These are phyloP conservation scores for Phasia obesa DNA, from an alignment of 2,888 invertebrate species.

Conservation along the genomic window DNA sequence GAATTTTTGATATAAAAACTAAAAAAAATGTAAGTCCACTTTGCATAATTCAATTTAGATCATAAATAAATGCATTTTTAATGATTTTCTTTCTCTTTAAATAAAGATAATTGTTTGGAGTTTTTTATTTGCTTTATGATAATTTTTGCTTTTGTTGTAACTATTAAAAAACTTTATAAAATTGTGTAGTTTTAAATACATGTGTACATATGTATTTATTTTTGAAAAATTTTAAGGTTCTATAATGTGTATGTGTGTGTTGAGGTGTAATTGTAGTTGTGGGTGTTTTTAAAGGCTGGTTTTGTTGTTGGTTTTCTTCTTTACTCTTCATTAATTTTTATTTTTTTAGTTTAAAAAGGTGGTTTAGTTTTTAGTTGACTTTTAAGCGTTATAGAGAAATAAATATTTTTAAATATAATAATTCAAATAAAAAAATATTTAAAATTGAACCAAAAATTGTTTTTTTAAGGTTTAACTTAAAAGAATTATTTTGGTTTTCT, in stretches of 20 bases:
- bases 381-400: constrained; percentile 62
- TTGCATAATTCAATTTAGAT: background rate
- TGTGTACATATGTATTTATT: too few relatives aligned
- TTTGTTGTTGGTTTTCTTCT: constrained; percentile 22
- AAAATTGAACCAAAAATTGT: background rate
- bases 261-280: constrained; percentile 51
- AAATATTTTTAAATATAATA: background rate
- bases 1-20: too few relatives aligned
- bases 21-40: too few relatives aligned
- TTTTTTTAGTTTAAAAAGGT: constrained; percentile 60
- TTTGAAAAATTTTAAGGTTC: constrained; percentile 27
- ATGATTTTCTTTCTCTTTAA: background rate
- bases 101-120: background rate
- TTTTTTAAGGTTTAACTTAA: constrained; percentile 37
- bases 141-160: constrained; percentile 32
- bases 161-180: constrained; percentile 33
- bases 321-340: constrained; percentile 15
- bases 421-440: constrained; percentile 6
- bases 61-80: constrained; percentile 17
- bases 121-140: constrained; percentile 10
- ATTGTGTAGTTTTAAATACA: constrained; percentile 46
- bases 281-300: constrained; percentile 54
- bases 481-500: background rate
- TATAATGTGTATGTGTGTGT: constrained; percentile 44
- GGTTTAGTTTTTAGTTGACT: constrained; percentile 67